Evolutionary conservation across 2,113 vertebrate species (phyloP).

Genomic region (Brachionichthys hirsutus): DNA sequence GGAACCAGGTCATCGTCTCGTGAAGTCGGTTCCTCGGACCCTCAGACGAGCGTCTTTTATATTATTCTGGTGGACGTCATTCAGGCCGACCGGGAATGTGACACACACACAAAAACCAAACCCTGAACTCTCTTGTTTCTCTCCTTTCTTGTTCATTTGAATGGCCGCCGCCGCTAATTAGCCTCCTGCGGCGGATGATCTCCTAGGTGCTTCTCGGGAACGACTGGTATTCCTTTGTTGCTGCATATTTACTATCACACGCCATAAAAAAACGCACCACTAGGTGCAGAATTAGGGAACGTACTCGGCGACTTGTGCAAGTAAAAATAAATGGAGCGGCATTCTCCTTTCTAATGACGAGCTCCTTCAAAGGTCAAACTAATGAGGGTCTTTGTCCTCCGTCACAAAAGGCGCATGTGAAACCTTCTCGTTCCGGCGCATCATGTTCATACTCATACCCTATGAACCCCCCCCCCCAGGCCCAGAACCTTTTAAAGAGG

Average conservation of each 20-base stretch:
- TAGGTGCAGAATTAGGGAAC: conserved; percentile 43
- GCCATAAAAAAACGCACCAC: conserved; percentile 29
- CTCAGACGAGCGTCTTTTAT: conserved; percentile 47
- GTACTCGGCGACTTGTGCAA: background rate
- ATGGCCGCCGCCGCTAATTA: conserved; percentile 47
- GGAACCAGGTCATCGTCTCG: conserved; percentile 45
- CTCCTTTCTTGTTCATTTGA: conserved; percentile 26
- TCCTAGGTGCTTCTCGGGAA: conserved; percentile 48
- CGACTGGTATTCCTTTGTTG: conserved; percentile 51
- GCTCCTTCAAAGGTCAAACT: conserved; percentile 36
- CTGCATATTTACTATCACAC: conserved; percentile 48
- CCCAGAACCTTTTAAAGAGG: no score
- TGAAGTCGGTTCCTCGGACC: conserved; percentile 21
- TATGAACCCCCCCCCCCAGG: no score
- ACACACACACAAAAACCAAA: conserved; percentile 4
- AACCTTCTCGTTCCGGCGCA: background rate
- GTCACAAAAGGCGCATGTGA: conserved; percentile 11
- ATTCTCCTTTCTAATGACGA: conserved; percentile 29
- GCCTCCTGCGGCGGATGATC: conserved; percentile 38
- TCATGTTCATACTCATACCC: background rate
- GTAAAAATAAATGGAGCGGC: conserved; percentile 5
- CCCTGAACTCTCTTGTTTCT: conserved; percentile 1
- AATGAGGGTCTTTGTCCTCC: conserved; percentile 41
- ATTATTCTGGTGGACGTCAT: conserved; percentile 44
- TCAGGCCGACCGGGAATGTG: conserved; percentile 3